Evolutionary conservation across 2,113 vertebrate species (phyloP).

Genomic region (Scortum barcoo): DNA sequence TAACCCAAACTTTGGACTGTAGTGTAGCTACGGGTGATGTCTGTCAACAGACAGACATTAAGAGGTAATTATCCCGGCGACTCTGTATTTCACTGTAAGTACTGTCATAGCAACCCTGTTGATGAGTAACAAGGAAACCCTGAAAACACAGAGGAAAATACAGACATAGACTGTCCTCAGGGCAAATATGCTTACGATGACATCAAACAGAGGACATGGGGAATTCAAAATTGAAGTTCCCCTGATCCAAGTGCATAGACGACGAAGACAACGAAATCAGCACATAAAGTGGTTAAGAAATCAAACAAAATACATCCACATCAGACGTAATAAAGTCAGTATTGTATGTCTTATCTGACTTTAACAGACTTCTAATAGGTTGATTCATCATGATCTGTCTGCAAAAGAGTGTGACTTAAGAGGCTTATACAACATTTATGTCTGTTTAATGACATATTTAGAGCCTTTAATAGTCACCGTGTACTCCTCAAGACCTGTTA

Average conservation of each 20-base stretch:
- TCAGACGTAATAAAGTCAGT: not conserved
- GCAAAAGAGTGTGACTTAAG: constrained; percentile 19
- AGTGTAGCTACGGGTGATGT: constrained; percentile 22
- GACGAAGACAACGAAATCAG: not conserved
- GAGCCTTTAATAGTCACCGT: constrained; percentile 45
- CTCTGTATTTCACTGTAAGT: not conserved
- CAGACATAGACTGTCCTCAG: not conserved
- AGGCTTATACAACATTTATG: constrained; percentile 38
- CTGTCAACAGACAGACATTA: constrained; percentile 35
- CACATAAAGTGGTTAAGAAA: not conserved
- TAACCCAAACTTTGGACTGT: constrained; percentile 40
- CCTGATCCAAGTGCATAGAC: not conserved
- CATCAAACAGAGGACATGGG: not conserved
- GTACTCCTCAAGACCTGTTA: constrained; percentile 33
- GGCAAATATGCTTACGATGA: not conserved
- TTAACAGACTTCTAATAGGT: constrained; percentile 19
- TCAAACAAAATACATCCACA: not conserved
- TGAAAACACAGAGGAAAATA: not conserved
- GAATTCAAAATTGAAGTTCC: not conserved
- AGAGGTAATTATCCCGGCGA: constrained; percentile 14
- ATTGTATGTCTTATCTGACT: constrained; percentile 16
- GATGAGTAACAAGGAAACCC: constrained; percentile 4
- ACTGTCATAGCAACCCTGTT: constrained; percentile 12
- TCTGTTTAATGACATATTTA: constrained; percentile 55
- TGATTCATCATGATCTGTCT: constrained; percentile 30